These are phyloP conservation scores for Aythya baeri DNA, from an alignment of 2,113 vertebrate species.

Conservation along the genomic window DNA sequence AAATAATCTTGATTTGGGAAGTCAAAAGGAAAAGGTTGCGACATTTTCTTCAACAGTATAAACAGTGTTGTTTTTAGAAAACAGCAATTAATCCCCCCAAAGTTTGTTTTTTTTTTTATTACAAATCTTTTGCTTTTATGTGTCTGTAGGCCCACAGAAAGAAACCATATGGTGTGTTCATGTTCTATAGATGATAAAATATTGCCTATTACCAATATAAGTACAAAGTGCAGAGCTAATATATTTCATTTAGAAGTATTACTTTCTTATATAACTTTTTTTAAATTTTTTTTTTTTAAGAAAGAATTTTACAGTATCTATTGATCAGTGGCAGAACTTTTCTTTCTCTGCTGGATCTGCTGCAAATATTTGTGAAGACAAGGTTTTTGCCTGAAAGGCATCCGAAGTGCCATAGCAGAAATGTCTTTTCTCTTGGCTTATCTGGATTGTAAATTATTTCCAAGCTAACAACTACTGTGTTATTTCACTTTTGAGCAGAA, in stretches of 20 bases:
- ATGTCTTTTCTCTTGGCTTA: background rate
- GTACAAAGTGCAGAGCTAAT: background rate
- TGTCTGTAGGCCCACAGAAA: conserved; percentile 20
- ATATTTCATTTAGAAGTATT: background rate
- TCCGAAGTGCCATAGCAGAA: background rate
- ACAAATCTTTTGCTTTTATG: background rate
- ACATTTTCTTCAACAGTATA: conserved; percentile 51
- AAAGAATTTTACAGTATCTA: background rate
- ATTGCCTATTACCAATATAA: background rate
- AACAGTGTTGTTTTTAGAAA: conserved; percentile 39
- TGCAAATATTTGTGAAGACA: background rate
- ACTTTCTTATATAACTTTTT: background rate
- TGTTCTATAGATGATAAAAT: conserved; percentile 18
- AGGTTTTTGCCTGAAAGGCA: background rate
- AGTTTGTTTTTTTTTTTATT: background rate
- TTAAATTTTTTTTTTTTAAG: background rate
- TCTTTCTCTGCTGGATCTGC: background rate
- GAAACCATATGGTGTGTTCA: conserved; percentile 55
- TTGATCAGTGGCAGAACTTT: background rate
- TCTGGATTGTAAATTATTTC: background rate
- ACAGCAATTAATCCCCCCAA: background rate
- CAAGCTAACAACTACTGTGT: background rate
- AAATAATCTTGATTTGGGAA: conserved; percentile 45
- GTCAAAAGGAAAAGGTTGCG: conserved; percentile 62
- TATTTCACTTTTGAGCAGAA: background rate